Percentiles rank a stretch among this genome's conserved stretches.
phyloP scores from a whole-genome alignment of 2,888 invertebrate species.

The Terebella lapidaria region DNA sequence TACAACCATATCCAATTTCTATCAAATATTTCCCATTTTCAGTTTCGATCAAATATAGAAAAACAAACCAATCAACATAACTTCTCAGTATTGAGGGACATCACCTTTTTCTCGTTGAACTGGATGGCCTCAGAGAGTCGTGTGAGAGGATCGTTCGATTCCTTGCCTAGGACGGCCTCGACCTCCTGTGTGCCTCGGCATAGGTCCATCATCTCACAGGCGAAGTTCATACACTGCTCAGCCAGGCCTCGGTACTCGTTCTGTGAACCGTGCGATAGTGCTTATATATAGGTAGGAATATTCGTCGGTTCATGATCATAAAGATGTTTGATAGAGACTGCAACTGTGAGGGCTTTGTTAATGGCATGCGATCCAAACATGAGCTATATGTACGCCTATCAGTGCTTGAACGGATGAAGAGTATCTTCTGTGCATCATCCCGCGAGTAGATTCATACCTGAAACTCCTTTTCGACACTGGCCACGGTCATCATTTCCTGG shows the following conservation, averaged over 20 bases:
- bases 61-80: no score
- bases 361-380: no score
- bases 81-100: no score
- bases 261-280: no score
- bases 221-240: conserved; percentile 54
- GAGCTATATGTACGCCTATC: no score
- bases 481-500: conserved; percentile 25
- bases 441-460: conserved; percentile 16
- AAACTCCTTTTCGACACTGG: conserved; percentile 25
- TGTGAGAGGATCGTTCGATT: conserved; percentile 60
- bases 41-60: no score
- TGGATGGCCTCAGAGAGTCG: conserved; percentile 67
- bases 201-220: conserved; percentile 56
- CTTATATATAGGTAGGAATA: neutral
- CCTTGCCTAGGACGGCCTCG: conserved; percentile 60
- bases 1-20: no score
- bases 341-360: neutral
- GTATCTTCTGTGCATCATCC: no score
- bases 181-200: conserved; percentile 69
- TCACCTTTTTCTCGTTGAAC: conserved; percentile 65
- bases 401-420: no score
- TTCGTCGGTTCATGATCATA: no score
- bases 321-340: no score
- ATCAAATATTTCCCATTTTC: no score
- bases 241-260: conserved; percentile 62